Conservation (phyloP, 2,888 invertebrate genomes). For the Eudemis profundana region DNA sequence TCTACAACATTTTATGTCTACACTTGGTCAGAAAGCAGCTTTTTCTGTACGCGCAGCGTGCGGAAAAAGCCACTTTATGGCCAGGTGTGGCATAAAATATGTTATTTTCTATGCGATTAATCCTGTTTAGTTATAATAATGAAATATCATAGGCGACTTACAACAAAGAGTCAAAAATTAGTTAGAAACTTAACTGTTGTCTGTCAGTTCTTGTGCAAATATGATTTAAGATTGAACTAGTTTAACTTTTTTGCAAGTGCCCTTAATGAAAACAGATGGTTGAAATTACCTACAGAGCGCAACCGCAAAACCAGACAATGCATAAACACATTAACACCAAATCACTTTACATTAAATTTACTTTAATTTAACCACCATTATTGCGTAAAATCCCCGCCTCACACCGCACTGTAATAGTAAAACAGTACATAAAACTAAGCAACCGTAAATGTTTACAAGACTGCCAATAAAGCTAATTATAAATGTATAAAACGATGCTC, state of each 20-base stretch:
- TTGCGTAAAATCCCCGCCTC: constrained; percentile 22
- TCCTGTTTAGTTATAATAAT: no score
- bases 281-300: constrained; percentile 14
- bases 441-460: constrained; percentile 53
- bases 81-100: no score
- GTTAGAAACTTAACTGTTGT: no score
- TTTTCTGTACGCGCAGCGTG: no score
- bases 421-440: constrained; percentile 44
- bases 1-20: no score
- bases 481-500: constrained; percentile 59
- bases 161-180: no score
- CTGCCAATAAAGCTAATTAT: constrained; percentile 71
- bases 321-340: constrained; percentile 18
- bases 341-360: constrained; percentile 9
- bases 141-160: no score
- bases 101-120: no score
- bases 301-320: constrained; percentile 18
- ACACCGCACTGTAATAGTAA: constrained; percentile 39
- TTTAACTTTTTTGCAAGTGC: background rate
- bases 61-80: no score
- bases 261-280: constrained; percentile 3
- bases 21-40: no score
- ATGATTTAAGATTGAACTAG: background rate
- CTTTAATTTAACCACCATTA: constrained; percentile 7
- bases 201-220: background rate